A percentile compares a stretch with the other conserved stretches of the same genome.
phyloP scores from a whole-genome alignment of 1,140 invertebrate genomes.

The Dryas iulia region DNA sequence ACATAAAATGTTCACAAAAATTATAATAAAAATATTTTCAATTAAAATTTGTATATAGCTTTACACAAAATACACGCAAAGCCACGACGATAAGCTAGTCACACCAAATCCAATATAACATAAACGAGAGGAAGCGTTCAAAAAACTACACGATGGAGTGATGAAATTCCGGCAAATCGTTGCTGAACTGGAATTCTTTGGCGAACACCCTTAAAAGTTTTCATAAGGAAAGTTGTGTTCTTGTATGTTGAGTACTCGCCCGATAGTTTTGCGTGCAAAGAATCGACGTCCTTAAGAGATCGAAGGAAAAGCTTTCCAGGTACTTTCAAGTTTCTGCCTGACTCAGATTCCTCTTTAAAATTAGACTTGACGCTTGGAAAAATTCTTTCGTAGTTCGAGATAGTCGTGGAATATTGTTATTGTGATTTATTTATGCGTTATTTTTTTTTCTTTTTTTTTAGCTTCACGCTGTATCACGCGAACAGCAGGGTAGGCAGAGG shows the following conservation, averaged over 20 bases:
- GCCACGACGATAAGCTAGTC: not conserved
- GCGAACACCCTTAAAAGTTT: conserved; percentile 52
- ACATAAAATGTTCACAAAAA: too few relatives aligned
- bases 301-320: conserved; percentile 16
- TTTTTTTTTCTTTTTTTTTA: not conserved
- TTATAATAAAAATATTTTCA: too few relatives aligned
- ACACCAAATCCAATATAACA: not conserved
- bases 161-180: conserved; percentile 44
- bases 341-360: conserved; percentile 17
- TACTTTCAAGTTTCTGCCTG: conserved; percentile 17
- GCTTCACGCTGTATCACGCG: too few relatives aligned
- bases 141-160: conserved; percentile 16
- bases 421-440: not conserved
- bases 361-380: conserved; percentile 1
- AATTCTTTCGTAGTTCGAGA: not conserved
- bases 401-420: not conserved
- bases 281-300: conserved; percentile 25
- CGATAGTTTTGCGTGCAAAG: conserved; percentile 42
- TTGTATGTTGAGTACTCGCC: conserved; percentile 40
- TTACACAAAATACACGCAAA: too few relatives aligned
- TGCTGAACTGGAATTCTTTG: conserved; percentile 49
- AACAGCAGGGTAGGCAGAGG: too few relatives aligned
- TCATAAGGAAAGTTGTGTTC: conserved; percentile 54
- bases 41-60: too few relatives aligned
- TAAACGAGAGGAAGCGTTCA: not conserved